These are phyloP conservation scores for Podilymbus podiceps DNA, from an alignment of 2,113 vertebrate genomes.

Conservation along the genomic window DNA sequence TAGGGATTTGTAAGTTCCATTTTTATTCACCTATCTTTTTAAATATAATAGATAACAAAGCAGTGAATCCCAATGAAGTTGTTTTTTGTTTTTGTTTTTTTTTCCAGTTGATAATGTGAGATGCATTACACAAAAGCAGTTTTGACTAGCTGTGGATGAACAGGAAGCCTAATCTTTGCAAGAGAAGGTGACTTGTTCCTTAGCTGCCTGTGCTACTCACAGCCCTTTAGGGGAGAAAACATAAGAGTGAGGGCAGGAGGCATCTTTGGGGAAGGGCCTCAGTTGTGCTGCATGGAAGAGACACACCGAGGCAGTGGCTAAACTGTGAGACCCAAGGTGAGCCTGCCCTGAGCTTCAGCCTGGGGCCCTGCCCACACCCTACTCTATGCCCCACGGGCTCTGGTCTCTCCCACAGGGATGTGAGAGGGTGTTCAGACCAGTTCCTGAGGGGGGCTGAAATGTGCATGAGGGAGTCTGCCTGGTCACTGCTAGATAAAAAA, in stretches of 20 bases:
- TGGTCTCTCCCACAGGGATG: background rate
- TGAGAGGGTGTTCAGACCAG: background rate
- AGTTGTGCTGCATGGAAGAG: background rate
- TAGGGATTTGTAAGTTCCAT: background rate
- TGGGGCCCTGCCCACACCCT: background rate
- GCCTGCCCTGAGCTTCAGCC: background rate
- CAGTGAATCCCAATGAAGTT: background rate
- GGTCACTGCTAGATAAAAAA: background rate
- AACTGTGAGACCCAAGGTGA: background rate
- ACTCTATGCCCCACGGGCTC: rapidly evolving
- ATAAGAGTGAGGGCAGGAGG: background rate
- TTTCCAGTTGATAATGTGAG: background rate
- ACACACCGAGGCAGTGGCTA: background rate
- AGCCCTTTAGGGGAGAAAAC: background rate
- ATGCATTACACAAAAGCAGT: background rate
- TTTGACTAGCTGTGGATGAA: background rate
- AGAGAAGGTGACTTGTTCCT: background rate
- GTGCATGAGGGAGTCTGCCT: background rate
- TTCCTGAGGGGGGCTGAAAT: no score
- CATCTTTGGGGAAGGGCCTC: background rate
- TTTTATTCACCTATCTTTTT: background rate
- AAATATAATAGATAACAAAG: background rate
- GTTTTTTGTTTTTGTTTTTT: background rate
- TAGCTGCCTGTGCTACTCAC: background rate
- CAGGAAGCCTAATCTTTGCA: background rate